Base-by-base conservation (phyloP, 2,888 invertebrate genomes). In the Spodoptera littoralis region DNA sequence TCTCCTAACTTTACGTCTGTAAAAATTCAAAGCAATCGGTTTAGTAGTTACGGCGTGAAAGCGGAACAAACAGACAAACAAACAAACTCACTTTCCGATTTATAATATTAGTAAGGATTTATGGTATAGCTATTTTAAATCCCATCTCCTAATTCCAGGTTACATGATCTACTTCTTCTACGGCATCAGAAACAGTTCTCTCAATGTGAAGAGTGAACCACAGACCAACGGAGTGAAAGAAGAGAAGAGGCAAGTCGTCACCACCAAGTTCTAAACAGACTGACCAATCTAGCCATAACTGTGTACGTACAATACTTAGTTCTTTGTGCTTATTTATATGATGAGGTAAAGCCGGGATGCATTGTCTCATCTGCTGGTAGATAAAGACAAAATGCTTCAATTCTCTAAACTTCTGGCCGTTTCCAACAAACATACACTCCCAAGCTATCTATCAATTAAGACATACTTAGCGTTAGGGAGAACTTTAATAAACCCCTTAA, bases 131-230 rank as follows among this genome's bases (percentile, higher is more conserved):
- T 12, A 3, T 41, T 52, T 11, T n/a, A 36, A 24, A 30, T 8
- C 4, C 22, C 4, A 0, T 24, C 22, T 3, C 0, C n/a, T 11
- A 24, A 3, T 70, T 75, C 8, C 90, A 97, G 98, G 98, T 55
- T 97, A 98, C 84, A 80, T 96, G 2, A 98, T 99, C 82, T 99
- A 99, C 90, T 97, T 98, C 89, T 88, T 94, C 70, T 99, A 99
- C 85, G 98, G 98, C 49, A 96, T 98, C 61, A 92, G 95, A 46
- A 95, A 98, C 86, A 98, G 98, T 61, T 92, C 95, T 0, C 96
- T 97, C 80, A 95, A 96, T n/a, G 81, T 80, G 58, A 60, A 64
- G 27, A 52, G 13, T 0, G 43, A 74, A 0, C 69, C 78, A 0
- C 60, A 73, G 0, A 70, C 62, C 24, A 88, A 88, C 57, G 83